Base-by-base conservation (phyloP, 1,140 invertebrate species). In the Drosophila kepulauana region DNA sequence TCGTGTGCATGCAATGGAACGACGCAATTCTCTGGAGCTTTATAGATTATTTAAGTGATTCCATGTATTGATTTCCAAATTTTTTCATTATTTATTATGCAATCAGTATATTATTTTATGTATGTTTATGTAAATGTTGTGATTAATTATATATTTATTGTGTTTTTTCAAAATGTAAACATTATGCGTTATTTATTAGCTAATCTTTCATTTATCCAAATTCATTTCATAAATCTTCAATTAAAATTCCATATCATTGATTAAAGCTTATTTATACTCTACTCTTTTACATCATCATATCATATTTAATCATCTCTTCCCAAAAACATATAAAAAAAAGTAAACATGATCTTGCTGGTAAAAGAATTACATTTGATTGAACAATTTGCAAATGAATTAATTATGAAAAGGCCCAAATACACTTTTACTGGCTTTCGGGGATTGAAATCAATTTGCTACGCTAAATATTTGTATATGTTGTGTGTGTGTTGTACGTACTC, bases 181-280 rank as follows among this genome's bases (percentile, higher is more conserved):
- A 61, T 69, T 48, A 74, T 15, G 54, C 51, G 30, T 74, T 74
- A 57, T 61, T 74, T 54, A 68, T 46, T 25, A 48, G 20, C 57
- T 74, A 64, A 66, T 66, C 33, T 51, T 63, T 63, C 59, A 75
- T 41, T 68, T 41, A 58, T 45, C 33, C 35, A 38, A 70, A 57
- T 75, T 75, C 72, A 75, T 33, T 63, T 75, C 28, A 64, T 70
- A 63, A 70, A 70, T 69, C 58, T 70, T 75, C 28, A 61, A 70
- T 57, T 63, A 75, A 75, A 75, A 75, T 63, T 75, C 8, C 58
- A 70, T 63, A 38, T 57, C n/a, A 25, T 63, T 48, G 11, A 25
- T 69, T 57, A 57, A 57, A 58, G 52, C 54, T 58, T 72, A 72
- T 13, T 58, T 72, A 72, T 13, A 33, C 11, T 54, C 30, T 57